These are phyloP conservation scores for Zapus hudsonius DNA, from an alignment of 2,113 vertebrate genomes.

Conservation along the genomic window DNA sequence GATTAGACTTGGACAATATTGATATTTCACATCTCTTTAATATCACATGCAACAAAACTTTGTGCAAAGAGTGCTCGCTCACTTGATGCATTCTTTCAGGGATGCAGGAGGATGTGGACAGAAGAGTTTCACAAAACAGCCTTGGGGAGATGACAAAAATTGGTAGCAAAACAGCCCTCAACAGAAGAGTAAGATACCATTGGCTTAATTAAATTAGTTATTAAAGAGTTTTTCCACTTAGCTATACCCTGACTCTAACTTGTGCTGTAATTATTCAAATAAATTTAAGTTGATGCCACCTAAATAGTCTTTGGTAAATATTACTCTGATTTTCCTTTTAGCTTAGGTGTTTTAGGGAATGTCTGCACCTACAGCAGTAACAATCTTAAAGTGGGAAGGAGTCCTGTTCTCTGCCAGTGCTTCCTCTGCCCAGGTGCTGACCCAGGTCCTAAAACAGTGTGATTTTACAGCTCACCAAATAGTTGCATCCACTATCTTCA, in stretches of 20 bases:
- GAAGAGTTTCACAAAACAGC: conserved; percentile 93
- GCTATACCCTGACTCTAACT: background rate
- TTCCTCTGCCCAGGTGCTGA: background rate
- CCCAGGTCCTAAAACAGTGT: background rate
- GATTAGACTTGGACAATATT: background rate
- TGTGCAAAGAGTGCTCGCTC: background rate
- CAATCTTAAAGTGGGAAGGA: too few species aligned
- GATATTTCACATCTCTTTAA: background rate
- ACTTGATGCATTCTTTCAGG: conserved; percentile 81
- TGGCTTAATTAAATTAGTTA: background rate
- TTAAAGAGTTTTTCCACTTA: background rate
- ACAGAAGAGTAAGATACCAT: conserved; percentile 91
- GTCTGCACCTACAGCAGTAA: background rate
- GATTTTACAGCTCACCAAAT: background rate
- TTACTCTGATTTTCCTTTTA: background rate
- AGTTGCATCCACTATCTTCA: accelerated
- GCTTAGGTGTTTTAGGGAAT: background rate
- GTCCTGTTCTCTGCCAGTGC: background rate
- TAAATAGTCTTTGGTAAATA: background rate
- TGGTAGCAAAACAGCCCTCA: conserved; percentile 95
- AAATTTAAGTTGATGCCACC: background rate
- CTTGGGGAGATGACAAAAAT: conserved; percentile 93
- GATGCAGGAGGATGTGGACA: conserved; percentile 92
- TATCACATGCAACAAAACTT: background rate
- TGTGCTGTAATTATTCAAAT: background rate